phyloP scores from a whole-genome alignment of 2,888 invertebrate species.

The Lissonota sp. region DNA sequence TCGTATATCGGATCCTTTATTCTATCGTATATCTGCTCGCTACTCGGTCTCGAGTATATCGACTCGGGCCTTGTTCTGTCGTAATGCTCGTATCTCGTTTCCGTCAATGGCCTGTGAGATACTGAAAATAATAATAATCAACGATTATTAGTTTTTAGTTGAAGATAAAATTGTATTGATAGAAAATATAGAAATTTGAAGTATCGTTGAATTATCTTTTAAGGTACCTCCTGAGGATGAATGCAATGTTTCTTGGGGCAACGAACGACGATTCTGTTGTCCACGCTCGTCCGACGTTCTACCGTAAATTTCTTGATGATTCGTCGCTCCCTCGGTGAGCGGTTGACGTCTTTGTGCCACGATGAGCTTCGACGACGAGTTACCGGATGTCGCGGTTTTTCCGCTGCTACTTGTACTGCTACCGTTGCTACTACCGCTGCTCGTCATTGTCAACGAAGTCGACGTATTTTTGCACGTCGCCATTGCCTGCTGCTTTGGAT shows the following conservation, averaged over 20 bases:
- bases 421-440: constrained; percentile 31
- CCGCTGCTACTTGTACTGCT: constrained; percentile 1
- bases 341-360: constrained; percentile 48
- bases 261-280: constrained; percentile 60
- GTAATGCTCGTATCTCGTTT: constrained; percentile 74
- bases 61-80: constrained; percentile 82
- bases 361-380: constrained; percentile 26
- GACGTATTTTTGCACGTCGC: constrained; percentile 50
- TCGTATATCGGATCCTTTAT: constrained; percentile 82
- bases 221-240: constrained; percentile 14
- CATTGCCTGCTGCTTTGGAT: constrained; percentile 51
- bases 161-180: too few relatives aligned
- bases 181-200: too few relatives aligned
- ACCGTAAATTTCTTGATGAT: constrained; percentile 41
- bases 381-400: background rate
- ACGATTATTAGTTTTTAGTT: too few relatives aligned
- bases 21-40: constrained; percentile 80
- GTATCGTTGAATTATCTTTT: too few relatives aligned
- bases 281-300: constrained; percentile 54
- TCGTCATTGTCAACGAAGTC: constrained; percentile 40
- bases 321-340: constrained; percentile 25
- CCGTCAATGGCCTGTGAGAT: constrained; percentile 60
- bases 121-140: constrained; percentile 15
- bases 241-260: constrained; percentile 46
- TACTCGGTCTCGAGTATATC: constrained; percentile 84